Evolutionary conservation across 2,797 vertebrate genomes (phyloP), one percentile per base, ranked within the genome.

Genomic region (Nannoperca australis): DNA sequence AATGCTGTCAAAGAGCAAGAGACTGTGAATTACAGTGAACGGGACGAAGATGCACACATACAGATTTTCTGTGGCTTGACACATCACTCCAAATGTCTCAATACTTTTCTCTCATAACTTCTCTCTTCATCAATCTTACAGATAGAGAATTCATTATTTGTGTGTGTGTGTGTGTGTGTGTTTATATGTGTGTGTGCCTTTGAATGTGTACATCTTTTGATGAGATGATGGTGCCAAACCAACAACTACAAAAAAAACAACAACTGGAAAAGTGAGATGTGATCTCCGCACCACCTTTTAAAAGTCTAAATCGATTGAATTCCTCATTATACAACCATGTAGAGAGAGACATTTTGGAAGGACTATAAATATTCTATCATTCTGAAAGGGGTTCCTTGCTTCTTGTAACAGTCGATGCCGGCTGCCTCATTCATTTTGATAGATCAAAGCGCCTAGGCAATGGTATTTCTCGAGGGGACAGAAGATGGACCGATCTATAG

Each of bases 371-470:
- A 84, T 91, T 89, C 85, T 85, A 83, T 87, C 70, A 45, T 80
- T 88, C 70, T 87, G 77, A 91, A 86, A 78, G 83, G 49, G 76
- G 58, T 34, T 87, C 56, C 71, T 86, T 71, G 70, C 79, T 86
- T 77, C 76, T 88, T 82, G 85, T 90, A 81, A 78, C 75, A 90
- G 79, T 89, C 76, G 63, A 87, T 88, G 83, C 83, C 36, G 54
- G 73, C 79, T 84, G 89, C 85, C 90, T 87, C 75, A 76, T 88
- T 92, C 80, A 63, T 88, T 93, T 88, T 92, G 73, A 86, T 81
- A 85, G 90, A 93, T 94, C 91, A 93, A 92, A 94, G 90, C 13
- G 4, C 66, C 47, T 32, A 73, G 82, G 83, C 80, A 84, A 79
- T 36, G 73, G 49, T 76, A 63, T 81, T 84, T 78, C 89, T 84